Evolutionary conservation across 2,888 invertebrate genomes (phyloP).

Genomic region (Sphaeridia pumilis): DNA sequence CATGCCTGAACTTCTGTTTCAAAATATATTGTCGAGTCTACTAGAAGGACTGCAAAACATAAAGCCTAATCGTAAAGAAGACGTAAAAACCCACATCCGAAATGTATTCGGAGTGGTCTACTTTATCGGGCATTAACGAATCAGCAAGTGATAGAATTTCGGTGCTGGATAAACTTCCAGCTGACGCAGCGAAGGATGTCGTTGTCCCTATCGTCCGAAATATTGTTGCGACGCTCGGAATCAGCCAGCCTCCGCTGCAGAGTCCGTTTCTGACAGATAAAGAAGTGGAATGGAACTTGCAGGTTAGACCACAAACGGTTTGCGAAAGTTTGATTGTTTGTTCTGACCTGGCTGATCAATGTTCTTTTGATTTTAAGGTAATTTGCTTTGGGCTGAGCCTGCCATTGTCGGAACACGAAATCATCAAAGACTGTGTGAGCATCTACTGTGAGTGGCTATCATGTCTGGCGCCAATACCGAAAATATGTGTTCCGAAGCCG

Average conservation of each 20-base stretch:
- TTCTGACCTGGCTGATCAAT: background rate
- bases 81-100: too few species aligned
- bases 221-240: slow-evolving; percentile 56
- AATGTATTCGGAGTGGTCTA: slow-evolving; percentile 78
- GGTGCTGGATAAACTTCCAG: slow-evolving; percentile 65
- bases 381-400: slow-evolving; percentile 84
- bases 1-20: too few species aligned
- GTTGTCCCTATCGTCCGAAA: slow-evolving; percentile 68
- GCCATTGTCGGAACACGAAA: slow-evolving; percentile 81
- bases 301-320: slow-evolving; percentile 44
- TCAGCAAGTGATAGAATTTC: slow-evolving; percentile 48
- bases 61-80: too few species aligned
- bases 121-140: slow-evolving; percentile 45
- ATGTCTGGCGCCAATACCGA: slow-evolving; percentile 68
- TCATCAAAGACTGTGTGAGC: slow-evolving; percentile 88
- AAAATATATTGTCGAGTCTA: too few species aligned
- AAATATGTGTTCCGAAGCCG: slow-evolving; percentile 77
- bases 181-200: slow-evolving; percentile 63
- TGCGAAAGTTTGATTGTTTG: background rate
- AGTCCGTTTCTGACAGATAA: slow-evolving; percentile 70
- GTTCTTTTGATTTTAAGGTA: slow-evolving; percentile 49
- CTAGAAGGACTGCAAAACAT: too few species aligned
- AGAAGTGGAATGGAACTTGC: slow-evolving; percentile 55
- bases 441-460: slow-evolving; percentile 95
- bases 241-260: slow-evolving; percentile 66